These are phyloP conservation scores for Neopipo cinnamomea DNA, from an alignment of 2,113 vertebrate species.

Conservation along the genomic window DNA sequence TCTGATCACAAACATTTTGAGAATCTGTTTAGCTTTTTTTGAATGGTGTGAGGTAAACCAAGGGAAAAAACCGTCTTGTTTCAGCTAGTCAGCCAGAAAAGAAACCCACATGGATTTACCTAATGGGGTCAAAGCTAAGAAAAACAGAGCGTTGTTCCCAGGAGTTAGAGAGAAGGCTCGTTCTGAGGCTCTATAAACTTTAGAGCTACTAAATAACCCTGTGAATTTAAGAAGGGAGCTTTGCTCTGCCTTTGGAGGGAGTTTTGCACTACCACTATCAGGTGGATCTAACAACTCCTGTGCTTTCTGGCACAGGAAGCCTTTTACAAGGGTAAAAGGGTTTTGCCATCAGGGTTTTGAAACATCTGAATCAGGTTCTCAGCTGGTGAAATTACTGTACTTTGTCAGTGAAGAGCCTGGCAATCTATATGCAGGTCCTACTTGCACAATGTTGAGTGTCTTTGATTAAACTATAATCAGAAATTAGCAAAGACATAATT, in stretches of 20 bases:
- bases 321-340: background rate
- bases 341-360: background rate
- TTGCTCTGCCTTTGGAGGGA: background rate
- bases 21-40: slow-evolving; percentile 48
- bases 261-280: background rate
- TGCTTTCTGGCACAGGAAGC: background rate
- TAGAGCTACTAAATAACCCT: background rate
- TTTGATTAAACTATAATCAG: slow-evolving; percentile 6
- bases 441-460: background rate
- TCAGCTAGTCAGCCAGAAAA: background rate
- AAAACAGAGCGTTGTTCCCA: background rate
- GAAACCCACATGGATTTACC: background rate
- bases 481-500: slow-evolving; percentile 2
- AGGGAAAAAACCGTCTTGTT: slow-evolving; percentile 16
- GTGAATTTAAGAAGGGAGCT: background rate
- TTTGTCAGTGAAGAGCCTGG: background rate
- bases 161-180: background rate
- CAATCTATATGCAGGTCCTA: background rate
- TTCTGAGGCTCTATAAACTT: background rate
- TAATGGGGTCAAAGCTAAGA: slow-evolving; percentile 31
- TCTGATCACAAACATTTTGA: slow-evolving; percentile 49
- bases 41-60: slow-evolving; percentile 3
- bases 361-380: background rate
- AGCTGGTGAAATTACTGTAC: background rate
- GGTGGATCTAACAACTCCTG: background rate